Base-by-base conservation (phyloP, 1,140 invertebrate species). In the Agrilus planipennis region DNA sequence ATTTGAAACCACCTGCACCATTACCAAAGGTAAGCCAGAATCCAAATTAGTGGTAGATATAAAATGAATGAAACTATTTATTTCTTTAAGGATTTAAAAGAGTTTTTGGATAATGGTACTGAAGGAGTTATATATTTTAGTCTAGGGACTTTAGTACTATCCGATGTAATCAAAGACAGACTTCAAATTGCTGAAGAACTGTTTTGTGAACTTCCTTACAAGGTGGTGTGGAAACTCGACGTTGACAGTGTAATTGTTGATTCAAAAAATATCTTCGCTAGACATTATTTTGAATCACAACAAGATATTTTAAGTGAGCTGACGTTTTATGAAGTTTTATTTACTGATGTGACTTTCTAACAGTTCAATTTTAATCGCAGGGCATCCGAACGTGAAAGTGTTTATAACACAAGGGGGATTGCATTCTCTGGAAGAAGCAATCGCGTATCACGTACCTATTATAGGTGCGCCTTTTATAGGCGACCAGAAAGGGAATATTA, bases 401-500 rank as follows among this genome's bases (percentile, higher is more conserved):
- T 71, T 71, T 46, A 55, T 71, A 9, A 64, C 58, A 14, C 69
- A 71, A 43, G 68, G 65, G 36, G 69, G 69, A 6, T 50, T 61
- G 20, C 57, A 65, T 18, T 67, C 67, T 14, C 47, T 59, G 9
- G 61, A 60, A 32, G 70, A 72, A 45, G 57, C 62, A 1, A 50
- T 65, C 0, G 57, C 63, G 34, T 52, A 58, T 41, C 62, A 60
- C 11, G 61, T 71, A 2, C 72, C 72, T 2, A 44, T 75, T 9
- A 32, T 75, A 4, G 54, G 53, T n/a, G 54, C 64, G 14, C 61
- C 62, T n/a, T 52, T 62, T 25, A 49, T 46, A 34, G 46, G 29
- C 2, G 61, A 62, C 43, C 60, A 62, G 39, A 36, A 25, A 12
- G 31, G 44, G 9, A 62, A 60, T 38, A 34, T 50, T 10, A 11